Base-by-base conservation (phyloP, 2,113 vertebrate genomes). In the Meleagris gallopavo region DNA sequence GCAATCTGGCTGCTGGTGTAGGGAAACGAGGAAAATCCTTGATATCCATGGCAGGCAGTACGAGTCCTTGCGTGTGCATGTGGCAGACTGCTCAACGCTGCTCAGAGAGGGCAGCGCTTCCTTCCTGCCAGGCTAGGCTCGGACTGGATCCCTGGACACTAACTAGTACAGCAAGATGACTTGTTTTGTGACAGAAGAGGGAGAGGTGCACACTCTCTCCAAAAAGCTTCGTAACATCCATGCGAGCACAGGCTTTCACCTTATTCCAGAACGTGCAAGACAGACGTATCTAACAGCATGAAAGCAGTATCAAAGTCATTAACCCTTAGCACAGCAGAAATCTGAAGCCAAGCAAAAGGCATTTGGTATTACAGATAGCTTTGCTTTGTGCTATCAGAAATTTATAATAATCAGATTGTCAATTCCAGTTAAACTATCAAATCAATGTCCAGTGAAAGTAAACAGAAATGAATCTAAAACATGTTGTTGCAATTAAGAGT, bases 391-490 rank as follows among this genome's bases (percentile, higher is more conserved):
- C 12, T 41, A 48, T 24, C 55, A 62, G 40, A 75, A 83, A 86
- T 71, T 81, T 80, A 11, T 71, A 86, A 84, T 41, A 38, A 91
- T 81, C 43, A 54, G 69, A 20, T 91, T 30, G 69, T 46, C 61
- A 52, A 78, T 54, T 86, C 55, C 69, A 81, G 46, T 66, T 91
- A 58, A 83, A 60, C 58, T 66, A 32, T 80, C 85, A 90, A 92
- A 38, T 74, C 86, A 88, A 30, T 72, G 73, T 69, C 91, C 69
- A 79, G 58, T 78, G 77, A 90, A 81, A 88, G 48, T 82, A 95
- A 97, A 94, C 58, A 93, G 22, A 93, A 94, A 94, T 57, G 1
- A 89, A 94, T 73, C 88, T 78, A 43, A 88, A 95, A 16, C 32
- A 77, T 2, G 2, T 64, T 88, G 79, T 72, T 88, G 52, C 46